Conservation (phyloP, 1,140 invertebrate genomes). For the Drosophila seguyi region DNA sequence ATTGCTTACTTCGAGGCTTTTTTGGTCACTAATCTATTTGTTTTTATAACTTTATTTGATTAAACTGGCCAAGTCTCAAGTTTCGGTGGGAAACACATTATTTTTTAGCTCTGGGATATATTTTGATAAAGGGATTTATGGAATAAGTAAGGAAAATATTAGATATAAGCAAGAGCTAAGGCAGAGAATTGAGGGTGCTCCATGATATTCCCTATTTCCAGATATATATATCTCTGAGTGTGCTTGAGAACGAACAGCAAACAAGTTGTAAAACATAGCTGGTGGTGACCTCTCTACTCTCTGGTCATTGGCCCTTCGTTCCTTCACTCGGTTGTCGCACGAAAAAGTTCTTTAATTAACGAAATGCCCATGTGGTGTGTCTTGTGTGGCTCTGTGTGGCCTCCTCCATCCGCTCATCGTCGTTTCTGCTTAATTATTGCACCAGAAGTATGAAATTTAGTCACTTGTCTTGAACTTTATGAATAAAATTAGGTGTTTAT, state of each 20-base stretch:
- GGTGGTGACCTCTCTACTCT: constrained; percentile 51
- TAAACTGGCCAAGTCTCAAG: background rate
- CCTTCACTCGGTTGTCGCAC: constrained; percentile 9
- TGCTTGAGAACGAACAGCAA: constrained; percentile 9
- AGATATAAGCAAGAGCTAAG: background rate
- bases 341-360: constrained; percentile 54
- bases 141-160: background rate
- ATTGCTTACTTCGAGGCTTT: constrained; percentile 11
- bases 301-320: constrained; percentile 55
- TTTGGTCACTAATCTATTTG: background rate
- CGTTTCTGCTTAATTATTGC: constrained; percentile 22
- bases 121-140: background rate
- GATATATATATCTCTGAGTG: background rate
- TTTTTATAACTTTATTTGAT: background rate
- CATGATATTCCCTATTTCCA: background rate
- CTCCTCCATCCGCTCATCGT: background rate
- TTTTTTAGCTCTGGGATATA: background rate
- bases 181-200: background rate
- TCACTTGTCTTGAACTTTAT: constrained; percentile 1
- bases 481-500: background rate
- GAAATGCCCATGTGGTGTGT: constrained; percentile 27
- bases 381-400: constrained; percentile 6
- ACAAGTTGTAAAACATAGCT: constrained; percentile 18
- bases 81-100: background rate
- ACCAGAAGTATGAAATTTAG: constrained; percentile 28